phyloP scores from a whole-genome alignment of 2,113 vertebrate species.

The Megatriorchis doriae region DNA sequence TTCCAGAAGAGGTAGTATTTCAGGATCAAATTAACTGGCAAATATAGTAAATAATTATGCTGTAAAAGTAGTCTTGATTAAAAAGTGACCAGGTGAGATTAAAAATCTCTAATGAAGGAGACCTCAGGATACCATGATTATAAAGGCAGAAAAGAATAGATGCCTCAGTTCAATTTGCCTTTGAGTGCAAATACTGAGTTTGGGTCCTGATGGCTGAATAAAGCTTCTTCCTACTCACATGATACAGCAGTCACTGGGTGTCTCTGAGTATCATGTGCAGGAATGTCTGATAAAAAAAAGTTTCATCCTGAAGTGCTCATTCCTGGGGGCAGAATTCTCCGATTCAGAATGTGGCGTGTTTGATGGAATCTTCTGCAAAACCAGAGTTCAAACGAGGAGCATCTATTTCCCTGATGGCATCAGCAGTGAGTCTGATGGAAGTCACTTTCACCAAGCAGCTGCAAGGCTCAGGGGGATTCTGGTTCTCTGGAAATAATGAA shows the following conservation, averaged over 20 bases:
- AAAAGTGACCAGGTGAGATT: not conserved
- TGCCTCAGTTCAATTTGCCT: not conserved
- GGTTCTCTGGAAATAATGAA: not conserved
- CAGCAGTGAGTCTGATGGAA: not conserved
- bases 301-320: not conserved
- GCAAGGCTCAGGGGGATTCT: not conserved
- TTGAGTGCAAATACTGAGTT: not conserved
- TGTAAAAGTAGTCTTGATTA: not conserved
- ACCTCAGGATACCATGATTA: not conserved
- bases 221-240: not conserved
- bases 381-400: constrained; percentile 17
- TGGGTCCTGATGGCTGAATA: not conserved
- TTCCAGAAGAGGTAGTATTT: not conserved
- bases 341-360: not conserved
- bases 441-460: not conserved
- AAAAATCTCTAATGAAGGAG: not conserved
- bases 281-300: not conserved
- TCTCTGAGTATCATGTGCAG: not conserved
- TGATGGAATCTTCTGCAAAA: constrained; percentile 27
- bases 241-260: not conserved
- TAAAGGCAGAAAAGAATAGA: not conserved
- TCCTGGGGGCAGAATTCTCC: constrained; percentile 20
- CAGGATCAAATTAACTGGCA: not conserved
- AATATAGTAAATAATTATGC: not conserved
- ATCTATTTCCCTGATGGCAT: not conserved